These are phyloP conservation scores for Monochamus saltuarius DNA, from an alignment of 1,140 invertebrate species.

Conservation along the genomic window DNA sequence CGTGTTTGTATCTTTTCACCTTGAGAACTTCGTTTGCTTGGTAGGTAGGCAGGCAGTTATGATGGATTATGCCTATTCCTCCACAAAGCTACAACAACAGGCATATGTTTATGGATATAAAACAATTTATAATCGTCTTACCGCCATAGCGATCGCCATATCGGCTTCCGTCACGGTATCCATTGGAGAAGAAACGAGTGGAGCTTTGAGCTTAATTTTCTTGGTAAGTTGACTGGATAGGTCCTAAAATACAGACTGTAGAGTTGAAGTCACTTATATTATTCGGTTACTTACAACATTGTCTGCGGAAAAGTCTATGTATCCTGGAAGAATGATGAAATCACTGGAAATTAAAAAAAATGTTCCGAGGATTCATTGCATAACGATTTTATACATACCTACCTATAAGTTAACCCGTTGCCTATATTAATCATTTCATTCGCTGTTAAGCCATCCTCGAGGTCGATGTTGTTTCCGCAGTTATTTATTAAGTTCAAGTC, in stretches of 20 bases:
- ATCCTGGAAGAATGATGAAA: constrained; percentile 96
- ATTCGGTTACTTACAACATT: constrained; percentile 81
- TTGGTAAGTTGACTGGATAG: constrained; percentile 87
- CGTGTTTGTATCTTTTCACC: constrained; percentile 99
- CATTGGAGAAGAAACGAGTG: constrained; percentile 98
- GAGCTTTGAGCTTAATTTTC: constrained; percentile 86
- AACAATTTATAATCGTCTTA: too few relatives aligned
- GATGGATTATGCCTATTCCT: constrained; percentile 98
- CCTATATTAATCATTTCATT: too few relatives aligned
- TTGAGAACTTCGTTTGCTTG: constrained; percentile 96
- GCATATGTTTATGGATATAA: too few relatives aligned
- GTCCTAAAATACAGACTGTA: constrained; percentile 68
- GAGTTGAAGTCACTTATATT: too few relatives aligned
- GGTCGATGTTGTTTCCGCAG: too few relatives aligned
- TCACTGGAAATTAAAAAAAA: too few relatives aligned
- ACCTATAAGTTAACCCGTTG: too few relatives aligned
- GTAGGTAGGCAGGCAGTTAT: constrained; percentile 93
- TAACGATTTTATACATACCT: too few relatives aligned
- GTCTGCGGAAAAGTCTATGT: constrained; percentile 92
- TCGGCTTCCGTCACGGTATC: constrained; percentile 99
- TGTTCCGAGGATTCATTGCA: too few relatives aligned
- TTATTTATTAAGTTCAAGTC: too few relatives aligned
- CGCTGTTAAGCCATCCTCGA: too few relatives aligned
- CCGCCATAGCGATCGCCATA: constrained; percentile 99
- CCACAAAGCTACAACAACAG: constrained; percentile 72